A percentile compares a stretch with the other conserved stretches of the same genome.
Conservation (phyloP, 2,113 vertebrate species). For the Jacana jacana region DNA sequence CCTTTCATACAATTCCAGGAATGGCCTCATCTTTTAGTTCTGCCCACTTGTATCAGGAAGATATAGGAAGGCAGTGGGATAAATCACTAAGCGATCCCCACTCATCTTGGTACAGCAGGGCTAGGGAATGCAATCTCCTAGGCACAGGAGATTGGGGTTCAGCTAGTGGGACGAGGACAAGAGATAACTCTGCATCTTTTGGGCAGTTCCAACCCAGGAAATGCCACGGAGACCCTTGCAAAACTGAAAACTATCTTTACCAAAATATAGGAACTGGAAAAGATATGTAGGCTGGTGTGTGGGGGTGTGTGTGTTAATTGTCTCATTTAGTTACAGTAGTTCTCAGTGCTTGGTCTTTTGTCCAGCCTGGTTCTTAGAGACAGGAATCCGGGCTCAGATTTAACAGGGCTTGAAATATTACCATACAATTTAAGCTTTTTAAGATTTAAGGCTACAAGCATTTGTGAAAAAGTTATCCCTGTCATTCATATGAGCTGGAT, state of each 20-base stretch:
- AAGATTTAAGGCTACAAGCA: background rate
- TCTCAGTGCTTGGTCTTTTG: background rate
- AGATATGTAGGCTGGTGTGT: background rate
- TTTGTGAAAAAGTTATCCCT: slow-evolving; percentile 19
- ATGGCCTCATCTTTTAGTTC: background rate
- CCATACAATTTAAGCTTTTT: slow-evolving; percentile 2
- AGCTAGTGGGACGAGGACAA: background rate
- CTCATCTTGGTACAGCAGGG: background rate
- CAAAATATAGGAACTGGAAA: background rate
- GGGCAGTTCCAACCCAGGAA: background rate
- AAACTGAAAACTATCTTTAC: background rate
- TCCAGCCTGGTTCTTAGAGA: background rate
- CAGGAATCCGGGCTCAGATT: background rate
- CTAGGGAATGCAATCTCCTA: background rate
- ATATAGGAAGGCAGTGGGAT: background rate
- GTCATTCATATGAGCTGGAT: background rate
- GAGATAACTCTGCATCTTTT: background rate
- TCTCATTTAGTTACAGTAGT: background rate
- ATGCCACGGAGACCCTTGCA: background rate
- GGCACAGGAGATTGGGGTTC: accelerated
- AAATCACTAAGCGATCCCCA: background rate
- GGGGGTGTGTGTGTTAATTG: background rate
- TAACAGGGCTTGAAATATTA: background rate
- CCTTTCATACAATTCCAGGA: background rate
- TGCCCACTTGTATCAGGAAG: background rate